These are phyloP conservation scores for Axinella damicornis DNA, from an alignment of 37 sponge, comb jelly and placozoan genomes.

Conservation along the genomic window DNA sequence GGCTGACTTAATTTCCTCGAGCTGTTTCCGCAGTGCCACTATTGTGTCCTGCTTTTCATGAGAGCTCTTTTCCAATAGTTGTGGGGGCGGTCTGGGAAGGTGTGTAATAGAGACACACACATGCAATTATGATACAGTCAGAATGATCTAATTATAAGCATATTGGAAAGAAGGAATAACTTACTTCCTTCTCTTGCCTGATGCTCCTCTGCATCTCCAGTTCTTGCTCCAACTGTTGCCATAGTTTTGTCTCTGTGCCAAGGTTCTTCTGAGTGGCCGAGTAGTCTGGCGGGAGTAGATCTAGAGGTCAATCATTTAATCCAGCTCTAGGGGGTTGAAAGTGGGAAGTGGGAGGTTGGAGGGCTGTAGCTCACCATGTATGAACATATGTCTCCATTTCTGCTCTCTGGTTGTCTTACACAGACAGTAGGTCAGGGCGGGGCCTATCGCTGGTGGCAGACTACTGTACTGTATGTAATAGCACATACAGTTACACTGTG, in stretches of 20 bases:
- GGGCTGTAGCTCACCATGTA: slow-evolving; percentile 18
- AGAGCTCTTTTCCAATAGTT: slow-evolving; percentile 88
- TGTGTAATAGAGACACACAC: background rate
- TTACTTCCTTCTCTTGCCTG: slow-evolving; percentile 77
- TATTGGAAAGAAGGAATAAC: too few relatives aligned
- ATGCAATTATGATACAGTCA: too few relatives aligned
- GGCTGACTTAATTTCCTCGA: slow-evolving; percentile 87
- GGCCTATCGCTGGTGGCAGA: too few relatives aligned
- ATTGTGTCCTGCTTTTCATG: slow-evolving; percentile 94
- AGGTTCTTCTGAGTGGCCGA: slow-evolving; percentile 82
- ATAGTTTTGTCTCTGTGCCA: slow-evolving; percentile 74
- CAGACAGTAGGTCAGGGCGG: slow-evolving; percentile 3
- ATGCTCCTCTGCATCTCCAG: slow-evolving; percentile 55
- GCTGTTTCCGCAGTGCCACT: slow-evolving; percentile 84
- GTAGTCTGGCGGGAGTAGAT: too few relatives aligned
- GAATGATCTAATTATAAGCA: background rate
- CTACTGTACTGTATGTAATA: background rate
- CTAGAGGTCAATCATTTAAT: slow-evolving; percentile 92
- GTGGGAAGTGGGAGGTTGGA: background rate
- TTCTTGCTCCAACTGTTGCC: slow-evolving; percentile 82
- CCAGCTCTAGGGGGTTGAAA: slow-evolving; percentile 35
- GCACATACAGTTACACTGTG: background rate
- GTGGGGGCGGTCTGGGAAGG: slow-evolving; percentile 72
- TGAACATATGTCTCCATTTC: slow-evolving; percentile 64
- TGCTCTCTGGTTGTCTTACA: slow-evolving; percentile 52